These are phyloP conservation scores for Antheraea yamamai DNA, from an alignment of 2,888 invertebrate genomes.

Conservation along the genomic window DNA sequence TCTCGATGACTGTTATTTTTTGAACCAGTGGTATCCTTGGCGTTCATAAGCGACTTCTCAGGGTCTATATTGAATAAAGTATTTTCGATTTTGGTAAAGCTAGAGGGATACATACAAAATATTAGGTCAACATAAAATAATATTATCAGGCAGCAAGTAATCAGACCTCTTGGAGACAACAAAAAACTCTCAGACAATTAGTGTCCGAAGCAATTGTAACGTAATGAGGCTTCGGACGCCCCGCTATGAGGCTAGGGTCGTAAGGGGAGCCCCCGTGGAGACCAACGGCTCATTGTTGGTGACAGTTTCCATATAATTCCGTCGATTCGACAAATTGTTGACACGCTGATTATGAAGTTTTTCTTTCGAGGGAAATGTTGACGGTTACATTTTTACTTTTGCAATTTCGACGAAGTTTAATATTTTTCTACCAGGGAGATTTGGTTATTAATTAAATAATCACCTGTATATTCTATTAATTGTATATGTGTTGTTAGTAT, in stretches of 20 bases:
- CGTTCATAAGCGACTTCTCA: too few relatives aligned
- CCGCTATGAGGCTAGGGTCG: constrained; percentile 16
- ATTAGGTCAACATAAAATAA: background rate
- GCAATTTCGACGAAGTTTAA: background rate
- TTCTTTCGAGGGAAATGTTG: constrained; percentile 22
- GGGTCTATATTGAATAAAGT: too few relatives aligned
- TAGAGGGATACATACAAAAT: background rate
- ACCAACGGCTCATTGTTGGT: constrained; percentile 28
- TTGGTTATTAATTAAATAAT: too few relatives aligned
- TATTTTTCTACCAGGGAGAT: background rate
- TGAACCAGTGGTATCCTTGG: too few relatives aligned
- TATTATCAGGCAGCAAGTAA: background rate
- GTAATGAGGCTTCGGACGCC: constrained; percentile 30
- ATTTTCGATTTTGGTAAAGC: too few relatives aligned
- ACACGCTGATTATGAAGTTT: constrained; percentile 25
- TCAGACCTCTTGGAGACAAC: constrained; percentile 6
- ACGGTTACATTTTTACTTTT: constrained; percentile 6
- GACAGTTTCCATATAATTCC: constrained; percentile 35
- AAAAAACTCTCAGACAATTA: constrained; percentile 33
- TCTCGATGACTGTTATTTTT: too few relatives aligned
- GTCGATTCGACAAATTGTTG: constrained; percentile 27
- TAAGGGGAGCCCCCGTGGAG: constrained; percentile 21
- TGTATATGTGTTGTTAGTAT: too few relatives aligned
- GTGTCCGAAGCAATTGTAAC: constrained; percentile 28
- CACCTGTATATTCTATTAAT: too few relatives aligned